Conservation (phyloP, 1,140 invertebrate genomes). For the Zaprionus ghesquierei region DNA sequence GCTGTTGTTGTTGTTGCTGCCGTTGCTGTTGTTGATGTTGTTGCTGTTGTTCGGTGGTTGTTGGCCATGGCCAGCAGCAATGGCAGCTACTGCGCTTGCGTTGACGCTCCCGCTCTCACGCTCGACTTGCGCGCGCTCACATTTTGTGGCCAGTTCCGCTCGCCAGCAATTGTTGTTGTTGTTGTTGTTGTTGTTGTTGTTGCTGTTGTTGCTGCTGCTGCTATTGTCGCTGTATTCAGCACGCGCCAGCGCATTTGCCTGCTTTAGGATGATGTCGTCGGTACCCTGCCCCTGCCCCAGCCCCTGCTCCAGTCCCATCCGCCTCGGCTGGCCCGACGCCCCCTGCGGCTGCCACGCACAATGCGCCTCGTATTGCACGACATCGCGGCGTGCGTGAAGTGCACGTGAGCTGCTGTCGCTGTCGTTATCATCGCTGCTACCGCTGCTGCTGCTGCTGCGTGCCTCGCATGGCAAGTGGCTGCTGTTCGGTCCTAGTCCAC, state of each 20-base stretch:
- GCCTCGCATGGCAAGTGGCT: slow-evolving; percentile 53
- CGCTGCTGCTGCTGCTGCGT: slow-evolving; percentile 31
- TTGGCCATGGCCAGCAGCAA: slow-evolving; percentile 44
- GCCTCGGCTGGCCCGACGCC: neutral
- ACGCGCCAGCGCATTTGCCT: slow-evolving; percentile 59
- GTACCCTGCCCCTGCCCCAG: slow-evolving; percentile 21
- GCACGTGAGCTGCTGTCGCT: neutral
- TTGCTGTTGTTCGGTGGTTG: slow-evolving; percentile 67
- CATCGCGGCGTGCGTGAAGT: slow-evolving; percentile 42
- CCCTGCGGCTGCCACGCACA: slow-evolving; percentile 41
- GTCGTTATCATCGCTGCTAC: neutral
- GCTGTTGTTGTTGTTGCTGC: slow-evolving; percentile 17
- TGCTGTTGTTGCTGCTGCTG: slow-evolving; percentile 32
- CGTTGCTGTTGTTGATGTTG: slow-evolving; percentile 31
- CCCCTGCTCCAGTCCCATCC: too few relatives aligned
- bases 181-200: slow-evolving; percentile 4
- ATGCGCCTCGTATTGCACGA: slow-evolving; percentile 52
- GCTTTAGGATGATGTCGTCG: slow-evolving; percentile 32
- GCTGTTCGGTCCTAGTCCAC: slow-evolving; percentile 52
- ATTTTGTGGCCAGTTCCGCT: slow-evolving; percentile 69
- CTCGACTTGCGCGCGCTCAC: slow-evolving; percentile 75
- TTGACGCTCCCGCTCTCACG: slow-evolving; percentile 60
- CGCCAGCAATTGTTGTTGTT: slow-evolving; percentile 22
- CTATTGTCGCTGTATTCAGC: slow-evolving; percentile 68
- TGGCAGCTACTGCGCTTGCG: slow-evolving; percentile 49